Conservation (phyloP, 2,797 vertebrate species). For the Darevskia nairensis region DNA sequence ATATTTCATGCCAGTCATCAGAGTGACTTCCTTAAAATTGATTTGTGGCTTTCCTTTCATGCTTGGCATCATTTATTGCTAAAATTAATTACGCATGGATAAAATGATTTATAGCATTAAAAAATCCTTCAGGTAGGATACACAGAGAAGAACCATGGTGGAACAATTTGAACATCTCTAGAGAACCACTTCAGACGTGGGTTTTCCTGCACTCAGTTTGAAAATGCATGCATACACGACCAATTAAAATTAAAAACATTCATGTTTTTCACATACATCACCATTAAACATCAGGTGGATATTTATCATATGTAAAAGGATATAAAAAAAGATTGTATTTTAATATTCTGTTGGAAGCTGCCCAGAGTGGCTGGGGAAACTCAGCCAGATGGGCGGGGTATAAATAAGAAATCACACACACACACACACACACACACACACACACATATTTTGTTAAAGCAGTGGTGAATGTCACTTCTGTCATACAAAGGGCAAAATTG, state of each 20-base stretch:
- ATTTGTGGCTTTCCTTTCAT: slow-evolving; percentile 51
- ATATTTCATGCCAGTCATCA: slow-evolving; percentile 22
- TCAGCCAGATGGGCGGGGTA: too few relatives aligned
- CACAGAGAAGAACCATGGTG: background rate
- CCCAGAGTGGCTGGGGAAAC: too few relatives aligned
- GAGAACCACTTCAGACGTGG: background rate
- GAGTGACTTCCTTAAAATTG: slow-evolving; percentile 49
- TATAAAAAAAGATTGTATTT: background rate
- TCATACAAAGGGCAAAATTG: background rate
- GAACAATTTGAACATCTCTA: background rate
- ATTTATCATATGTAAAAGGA: background rate
- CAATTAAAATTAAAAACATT: background rate
- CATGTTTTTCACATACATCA: background rate
- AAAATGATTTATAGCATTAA: slow-evolving; percentile 22
- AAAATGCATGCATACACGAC: background rate
- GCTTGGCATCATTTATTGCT: slow-evolving; percentile 2
- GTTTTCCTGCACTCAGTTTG: background rate
- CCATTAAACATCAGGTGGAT: background rate
- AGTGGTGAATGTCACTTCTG: background rate
- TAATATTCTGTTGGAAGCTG: too few relatives aligned
- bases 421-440: too few relatives aligned
- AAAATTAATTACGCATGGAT: slow-evolving; percentile 27
- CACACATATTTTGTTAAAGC: background rate
- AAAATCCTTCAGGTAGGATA: background rate
- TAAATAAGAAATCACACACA: too few relatives aligned